phyloP scores from a whole-genome alignment of 53 echinoderm and acorn worm species.

The Paelopatides confundens region DNA sequence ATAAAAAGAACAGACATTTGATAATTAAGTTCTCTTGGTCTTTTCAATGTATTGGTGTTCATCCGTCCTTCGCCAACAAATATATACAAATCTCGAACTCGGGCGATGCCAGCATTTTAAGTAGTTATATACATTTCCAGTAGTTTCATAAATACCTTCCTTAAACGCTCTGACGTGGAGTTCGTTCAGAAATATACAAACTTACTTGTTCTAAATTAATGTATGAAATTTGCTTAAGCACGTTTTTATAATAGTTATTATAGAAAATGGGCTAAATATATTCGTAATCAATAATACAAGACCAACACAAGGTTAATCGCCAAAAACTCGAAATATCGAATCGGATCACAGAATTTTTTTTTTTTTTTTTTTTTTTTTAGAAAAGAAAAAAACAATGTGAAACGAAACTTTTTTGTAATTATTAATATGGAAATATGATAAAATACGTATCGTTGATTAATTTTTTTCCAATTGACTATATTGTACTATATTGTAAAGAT shows the following conservation, averaged over 20 bases:
- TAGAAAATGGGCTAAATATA: background rate
- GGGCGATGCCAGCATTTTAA: background rate
- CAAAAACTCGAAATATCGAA: no score
- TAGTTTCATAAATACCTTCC: background rate
- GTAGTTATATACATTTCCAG: conserved; percentile 22
- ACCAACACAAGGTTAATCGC: background rate
- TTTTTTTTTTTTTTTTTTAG: no score
- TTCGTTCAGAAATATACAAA: conserved; percentile 35
- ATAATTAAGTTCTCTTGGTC: background rate
- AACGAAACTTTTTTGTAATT: no score
- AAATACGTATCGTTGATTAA: no score
- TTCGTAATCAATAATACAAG: background rate
- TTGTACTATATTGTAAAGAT: no score
- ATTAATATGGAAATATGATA: no score
- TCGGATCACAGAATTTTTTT: no score
- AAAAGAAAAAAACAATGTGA: no score
- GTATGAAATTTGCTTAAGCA: background rate
- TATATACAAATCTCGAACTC: conserved; percentile 35
- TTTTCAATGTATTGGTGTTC: conserved; percentile 23
- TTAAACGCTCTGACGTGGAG: background rate
- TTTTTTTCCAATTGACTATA: no score
- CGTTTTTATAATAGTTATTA: background rate
- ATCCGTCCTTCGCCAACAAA: background rate
- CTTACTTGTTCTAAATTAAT: background rate
- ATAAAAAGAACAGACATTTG: background rate